phyloP scores from a whole-genome alignment of 2,113 vertebrate genomes.

The Cheilinus undulatus region DNA sequence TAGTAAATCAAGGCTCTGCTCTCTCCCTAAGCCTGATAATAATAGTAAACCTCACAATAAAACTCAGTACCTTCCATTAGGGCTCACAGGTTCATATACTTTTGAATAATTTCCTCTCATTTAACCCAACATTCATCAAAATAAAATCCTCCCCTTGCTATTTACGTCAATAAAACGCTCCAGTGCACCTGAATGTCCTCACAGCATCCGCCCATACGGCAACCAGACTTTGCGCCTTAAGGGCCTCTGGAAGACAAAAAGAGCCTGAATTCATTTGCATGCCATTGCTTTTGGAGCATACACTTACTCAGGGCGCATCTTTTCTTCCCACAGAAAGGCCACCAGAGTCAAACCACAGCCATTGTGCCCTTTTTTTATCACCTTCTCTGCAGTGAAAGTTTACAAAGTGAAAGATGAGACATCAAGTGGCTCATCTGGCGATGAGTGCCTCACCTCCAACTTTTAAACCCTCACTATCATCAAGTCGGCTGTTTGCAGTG shows the following conservation, averaged over 20 bases:
- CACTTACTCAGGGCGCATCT: slow-evolving; percentile 28
- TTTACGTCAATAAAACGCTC: slow-evolving; percentile 71
- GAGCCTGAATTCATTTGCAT: slow-evolving; percentile 76
- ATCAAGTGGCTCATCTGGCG: slow-evolving; percentile 71
- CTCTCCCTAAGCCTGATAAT: slow-evolving; percentile 62
- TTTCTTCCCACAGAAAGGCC: slow-evolving; percentile 60
- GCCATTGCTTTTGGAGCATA: slow-evolving; percentile 54
- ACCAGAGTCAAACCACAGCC: slow-evolving; percentile 32
- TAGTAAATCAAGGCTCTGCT: slow-evolving; percentile 62
- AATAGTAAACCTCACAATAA: slow-evolving; percentile 72
- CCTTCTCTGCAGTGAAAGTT: slow-evolving; percentile 65
- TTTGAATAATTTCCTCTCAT: slow-evolving; percentile 77
- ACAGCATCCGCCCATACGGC: slow-evolving; percentile 65
- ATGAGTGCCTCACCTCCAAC: slow-evolving; percentile 77
- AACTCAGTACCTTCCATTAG: slow-evolving; percentile 62
- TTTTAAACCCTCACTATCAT: slow-evolving; percentile 75
- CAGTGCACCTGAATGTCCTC: slow-evolving; percentile 71
- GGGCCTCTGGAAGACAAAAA: slow-evolving; percentile 72
- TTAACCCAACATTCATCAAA: slow-evolving; percentile 78
- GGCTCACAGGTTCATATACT: slow-evolving; percentile 72
- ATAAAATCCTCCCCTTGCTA: slow-evolving; percentile 69
- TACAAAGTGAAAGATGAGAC: slow-evolving; percentile 76
- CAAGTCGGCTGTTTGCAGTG: slow-evolving; percentile 71
- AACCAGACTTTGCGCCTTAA: slow-evolving; percentile 72
- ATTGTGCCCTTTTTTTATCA: slow-evolving; percentile 48